phyloP scores from a whole-genome alignment of 2,888 invertebrate species.

The Lasioglossum figueresi region DNA sequence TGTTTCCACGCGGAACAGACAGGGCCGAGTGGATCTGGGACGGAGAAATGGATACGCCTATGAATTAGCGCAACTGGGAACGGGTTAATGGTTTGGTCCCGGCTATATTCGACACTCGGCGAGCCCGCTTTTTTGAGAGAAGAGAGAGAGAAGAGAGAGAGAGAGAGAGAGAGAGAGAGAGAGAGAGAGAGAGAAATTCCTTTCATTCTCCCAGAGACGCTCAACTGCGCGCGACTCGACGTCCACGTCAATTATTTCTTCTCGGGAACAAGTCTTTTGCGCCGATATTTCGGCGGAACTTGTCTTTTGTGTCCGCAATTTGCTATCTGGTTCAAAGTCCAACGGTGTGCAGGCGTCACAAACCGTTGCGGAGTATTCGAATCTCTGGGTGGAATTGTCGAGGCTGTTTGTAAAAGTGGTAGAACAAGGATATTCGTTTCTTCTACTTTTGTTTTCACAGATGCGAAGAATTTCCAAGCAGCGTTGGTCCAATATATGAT shows the following conservation, averaged over 20 bases:
- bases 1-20: slow-evolving; percentile 21
- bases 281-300: slow-evolving; percentile 1
- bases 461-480: too few species aligned
- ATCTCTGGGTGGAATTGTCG: too few species aligned
- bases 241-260: slow-evolving; percentile 29
- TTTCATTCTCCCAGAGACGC: slow-evolving; percentile 18
- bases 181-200: background rate
- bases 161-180: too few species aligned
- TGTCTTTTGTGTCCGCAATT: background rate
- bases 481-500: background rate
- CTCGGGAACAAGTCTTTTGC: background rate
- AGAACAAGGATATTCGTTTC: background rate
- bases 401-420: background rate
- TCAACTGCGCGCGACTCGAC: background rate
- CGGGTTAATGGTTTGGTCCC: slow-evolving; percentile 53
- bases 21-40: background rate
- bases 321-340: background rate
- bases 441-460: too few species aligned
- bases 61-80: slow-evolving; percentile 47
- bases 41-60: slow-evolving; percentile 48
- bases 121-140: slow-evolving; percentile 26
- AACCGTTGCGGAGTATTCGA: too few species aligned
- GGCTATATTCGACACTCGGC: slow-evolving; percentile 46
- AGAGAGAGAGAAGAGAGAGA: too few species aligned
- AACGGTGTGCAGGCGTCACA: background rate